Percentiles rank a stretch among this genome's conserved stretches.
These are phyloP conservation scores for Elysia crispata DNA, from an alignment of 2,888 invertebrate species.

Conservation along the genomic window DNA sequence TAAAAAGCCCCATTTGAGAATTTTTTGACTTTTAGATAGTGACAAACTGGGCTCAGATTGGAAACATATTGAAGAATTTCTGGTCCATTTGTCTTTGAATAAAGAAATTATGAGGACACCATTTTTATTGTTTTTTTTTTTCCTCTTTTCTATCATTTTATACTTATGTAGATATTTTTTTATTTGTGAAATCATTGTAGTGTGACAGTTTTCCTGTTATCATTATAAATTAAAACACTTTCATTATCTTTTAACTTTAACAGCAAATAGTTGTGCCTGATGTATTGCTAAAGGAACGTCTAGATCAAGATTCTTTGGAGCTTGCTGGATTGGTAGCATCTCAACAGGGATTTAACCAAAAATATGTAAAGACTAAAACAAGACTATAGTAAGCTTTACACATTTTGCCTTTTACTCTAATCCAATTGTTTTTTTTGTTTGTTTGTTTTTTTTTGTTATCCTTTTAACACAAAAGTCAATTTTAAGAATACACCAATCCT, in stretches of 20 bases:
- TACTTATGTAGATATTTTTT: background rate
- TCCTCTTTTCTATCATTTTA: background rate
- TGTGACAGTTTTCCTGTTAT: background rate
- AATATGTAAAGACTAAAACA: slow-evolving; percentile 99
- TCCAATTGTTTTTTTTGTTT: background rate
- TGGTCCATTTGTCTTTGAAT: background rate
- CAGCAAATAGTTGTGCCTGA: slow-evolving; percentile 81
- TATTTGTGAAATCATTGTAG: background rate
- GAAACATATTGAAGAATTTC: background rate
- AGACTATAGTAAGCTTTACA: slow-evolving; percentile 92
- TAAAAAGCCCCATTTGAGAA: background rate
- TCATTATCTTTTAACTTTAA: slow-evolving; percentile 14
- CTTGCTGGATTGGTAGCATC: slow-evolving; percentile 93
- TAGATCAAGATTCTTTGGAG: slow-evolving; percentile 95
- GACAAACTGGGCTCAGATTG: background rate
- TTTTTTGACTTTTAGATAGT: background rate
- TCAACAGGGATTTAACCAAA: slow-evolving; percentile 79
- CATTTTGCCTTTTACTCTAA: background rate
- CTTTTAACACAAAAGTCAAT: no score
- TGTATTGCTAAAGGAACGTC: slow-evolving; percentile 90
- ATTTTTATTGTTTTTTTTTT: background rate
- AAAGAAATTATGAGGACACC: background rate
- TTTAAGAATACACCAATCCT: no score
- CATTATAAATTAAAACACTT: background rate
- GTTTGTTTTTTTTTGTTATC: no score